Percentiles rank a stretch among this genome's conserved stretches.
Conservation (phyloP, 2,113 vertebrate genomes). For the Atrichornis clamosus region DNA sequence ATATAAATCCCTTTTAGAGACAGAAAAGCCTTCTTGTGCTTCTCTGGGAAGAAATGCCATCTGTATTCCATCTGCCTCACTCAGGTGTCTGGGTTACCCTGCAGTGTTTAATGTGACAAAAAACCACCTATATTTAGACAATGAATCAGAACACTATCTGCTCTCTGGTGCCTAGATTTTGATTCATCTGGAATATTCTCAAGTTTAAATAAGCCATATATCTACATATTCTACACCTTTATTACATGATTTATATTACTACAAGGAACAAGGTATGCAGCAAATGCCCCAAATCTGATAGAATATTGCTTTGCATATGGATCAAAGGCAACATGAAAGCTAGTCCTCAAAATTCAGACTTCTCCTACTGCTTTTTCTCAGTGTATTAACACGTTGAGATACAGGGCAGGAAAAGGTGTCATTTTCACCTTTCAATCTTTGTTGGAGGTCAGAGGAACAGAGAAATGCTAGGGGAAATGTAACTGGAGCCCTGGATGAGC, state of each 20-base stretch:
- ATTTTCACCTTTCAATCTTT: not conserved
- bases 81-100: not conserved
- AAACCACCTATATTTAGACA: not conserved
- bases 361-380: not conserved
- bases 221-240: not conserved
- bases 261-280: not conserved
- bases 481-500: not conserved
- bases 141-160: not conserved
- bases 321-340: not conserved
- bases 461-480: not conserved
- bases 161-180: not conserved
- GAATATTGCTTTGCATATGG: not conserved
- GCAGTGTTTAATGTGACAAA: not conserved
- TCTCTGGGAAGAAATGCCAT: not conserved
- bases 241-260: not conserved
- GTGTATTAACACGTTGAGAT: not conserved
- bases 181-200: not conserved
- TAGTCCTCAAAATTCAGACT: not conserved
- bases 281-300: not conserved
- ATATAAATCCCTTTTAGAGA: not conserved
- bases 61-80: not conserved
- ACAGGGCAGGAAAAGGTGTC: not conserved
- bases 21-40: not conserved
- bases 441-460: not conserved
- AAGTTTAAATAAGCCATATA: fast-evolving